phyloP scores from a whole-genome alignment of 64 coral and sea anemone genomes.

The Catalaphyllia jardinei region DNA sequence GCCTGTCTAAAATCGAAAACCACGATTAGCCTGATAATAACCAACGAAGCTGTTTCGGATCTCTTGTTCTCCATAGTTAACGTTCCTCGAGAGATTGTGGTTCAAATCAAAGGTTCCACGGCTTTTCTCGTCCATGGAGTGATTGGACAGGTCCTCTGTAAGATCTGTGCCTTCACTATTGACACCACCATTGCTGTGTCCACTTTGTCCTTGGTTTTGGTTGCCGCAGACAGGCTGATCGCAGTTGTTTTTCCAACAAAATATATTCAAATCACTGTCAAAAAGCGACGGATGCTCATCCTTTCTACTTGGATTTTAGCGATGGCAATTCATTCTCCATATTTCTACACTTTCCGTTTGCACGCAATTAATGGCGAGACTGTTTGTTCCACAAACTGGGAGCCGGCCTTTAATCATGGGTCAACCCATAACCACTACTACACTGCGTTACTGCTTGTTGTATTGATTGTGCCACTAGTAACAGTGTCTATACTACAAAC shows the following conservation, averaged over 20 bases:
- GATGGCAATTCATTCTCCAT: no score
- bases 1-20: no score
- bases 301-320: not conserved
- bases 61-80: not conserved
- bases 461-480: not conserved
- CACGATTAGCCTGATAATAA: not conserved
- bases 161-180: not conserved
- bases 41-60: conserved; percentile 56
- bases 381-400: no score
- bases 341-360: no score
- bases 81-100: no score
- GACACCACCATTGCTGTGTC: not conserved
- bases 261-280: not conserved
- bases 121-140: no score
- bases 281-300: not conserved
- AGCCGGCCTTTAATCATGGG: no score
- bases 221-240: conserved; percentile 41
- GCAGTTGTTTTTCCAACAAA: conserved; percentile 49
- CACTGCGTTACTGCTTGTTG: no score
- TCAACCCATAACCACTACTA: no score
- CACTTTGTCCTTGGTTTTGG: not conserved
- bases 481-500: not conserved
- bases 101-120: no score
- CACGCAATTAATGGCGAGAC: no score
- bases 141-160: no score